Evolutionary conservation across 2,797 vertebrate species (phyloP).

Genomic region (Cottoperca gobio): DNA sequence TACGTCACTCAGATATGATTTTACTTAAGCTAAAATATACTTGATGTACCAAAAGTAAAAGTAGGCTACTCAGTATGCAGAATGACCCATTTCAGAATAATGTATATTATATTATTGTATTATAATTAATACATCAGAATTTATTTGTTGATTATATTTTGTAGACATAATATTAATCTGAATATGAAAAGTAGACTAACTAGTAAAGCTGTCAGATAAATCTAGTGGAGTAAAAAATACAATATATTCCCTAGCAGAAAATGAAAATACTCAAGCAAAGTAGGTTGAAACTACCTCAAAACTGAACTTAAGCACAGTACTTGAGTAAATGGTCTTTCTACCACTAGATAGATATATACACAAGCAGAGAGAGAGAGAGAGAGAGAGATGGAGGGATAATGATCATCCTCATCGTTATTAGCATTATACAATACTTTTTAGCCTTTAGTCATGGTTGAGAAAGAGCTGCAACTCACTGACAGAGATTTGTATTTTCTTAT

Average conservation of each 20-base stretch:
- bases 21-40: neutral
- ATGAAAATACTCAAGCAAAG: neutral
- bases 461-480: neutral
- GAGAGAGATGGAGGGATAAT: neutral
- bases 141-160: neutral
- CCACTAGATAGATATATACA: conserved; percentile 10
- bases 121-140: neutral
- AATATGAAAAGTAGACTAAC: neutral
- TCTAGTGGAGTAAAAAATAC: neutral
- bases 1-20: neutral
- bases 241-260: neutral
- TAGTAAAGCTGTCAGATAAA: neutral
- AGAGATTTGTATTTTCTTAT: neutral
- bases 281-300: neutral
- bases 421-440: neutral
- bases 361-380: too few species aligned
- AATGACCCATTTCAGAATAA: neutral
- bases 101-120: neutral
- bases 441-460: neutral
- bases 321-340: neutral
- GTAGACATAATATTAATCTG: neutral
- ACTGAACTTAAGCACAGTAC: neutral
- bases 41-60: neutral
- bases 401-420: neutral
- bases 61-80: neutral